phyloP scores from a whole-genome alignment of 1,140 invertebrate species.

The Tyrophagus putrescentiae region DNA sequence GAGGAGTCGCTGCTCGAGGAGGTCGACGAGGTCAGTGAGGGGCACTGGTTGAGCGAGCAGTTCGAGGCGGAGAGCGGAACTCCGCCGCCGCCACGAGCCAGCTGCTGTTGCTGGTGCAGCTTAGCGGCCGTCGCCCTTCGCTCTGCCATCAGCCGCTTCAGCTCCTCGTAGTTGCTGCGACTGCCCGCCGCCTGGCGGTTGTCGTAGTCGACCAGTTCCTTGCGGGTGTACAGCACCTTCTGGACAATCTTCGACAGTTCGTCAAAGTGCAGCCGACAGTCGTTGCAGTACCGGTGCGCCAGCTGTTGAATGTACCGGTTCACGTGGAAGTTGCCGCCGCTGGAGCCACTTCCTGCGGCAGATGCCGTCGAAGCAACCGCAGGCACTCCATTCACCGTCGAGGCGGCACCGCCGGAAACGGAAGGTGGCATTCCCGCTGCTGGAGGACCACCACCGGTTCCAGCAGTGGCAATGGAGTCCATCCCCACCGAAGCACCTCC shows the following conservation, averaged over 20 bases:
- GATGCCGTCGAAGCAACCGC: background rate
- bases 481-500: constrained; percentile 8
- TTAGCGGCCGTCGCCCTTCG: background rate
- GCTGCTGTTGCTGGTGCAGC: constrained; percentile 20
- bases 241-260: constrained; percentile 89
- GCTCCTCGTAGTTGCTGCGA: constrained; percentile 13
- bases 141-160: constrained; percentile 4
- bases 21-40: too few relatives aligned
- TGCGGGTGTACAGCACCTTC: constrained; percentile 67
- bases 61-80: too few relatives aligned
- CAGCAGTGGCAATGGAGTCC: background rate
- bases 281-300: constrained; percentile 83
- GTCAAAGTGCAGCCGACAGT: constrained; percentile 85
- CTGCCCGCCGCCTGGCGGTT: constrained; percentile 51
- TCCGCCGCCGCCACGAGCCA: too few relatives aligned
- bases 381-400: background rate
- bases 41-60: too few relatives aligned
- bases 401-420: too few relatives aligned
- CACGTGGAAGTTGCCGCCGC: constrained; percentile 33
- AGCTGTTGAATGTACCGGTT: constrained; percentile 42
- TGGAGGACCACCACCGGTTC: background rate
- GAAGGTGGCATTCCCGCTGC: too few relatives aligned
- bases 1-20: too few relatives aligned
- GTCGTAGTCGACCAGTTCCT: constrained; percentile 82
- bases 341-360: constrained; percentile 35